Evolutionary conservation across 2,113 vertebrate genomes (phyloP), one percentile per base, ranked within the genome.

Genomic region (Neopipo cinnamomea): DNA sequence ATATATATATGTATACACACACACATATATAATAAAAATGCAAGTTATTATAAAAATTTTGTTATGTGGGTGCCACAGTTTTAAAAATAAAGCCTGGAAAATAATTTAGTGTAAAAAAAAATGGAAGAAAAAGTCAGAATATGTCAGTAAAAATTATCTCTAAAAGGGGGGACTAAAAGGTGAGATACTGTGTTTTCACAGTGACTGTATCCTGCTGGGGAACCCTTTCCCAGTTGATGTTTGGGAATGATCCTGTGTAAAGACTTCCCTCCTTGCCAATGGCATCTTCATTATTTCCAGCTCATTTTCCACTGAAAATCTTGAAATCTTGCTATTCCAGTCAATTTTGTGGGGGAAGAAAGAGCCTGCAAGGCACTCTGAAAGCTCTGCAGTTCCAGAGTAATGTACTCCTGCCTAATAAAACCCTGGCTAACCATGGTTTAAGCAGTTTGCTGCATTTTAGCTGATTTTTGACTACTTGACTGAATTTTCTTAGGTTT

Each of bases 21-120:
- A 49, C 21, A 30, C 9, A 13, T 33, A 24, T 5, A 17, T 17
- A 39, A 23, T 27, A 28, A 52, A 52, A 52, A 52, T 27, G 25
- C 25, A 28, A 52, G 14, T 52, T 52, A 52, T 52, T 52, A 55
- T 31, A 55, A 55, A 37, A 62, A 56, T 33, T 14, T 23, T 15
- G 30, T 72, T 50, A 14, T 16, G 70, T 77, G 88, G 24, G 39
- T 73, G 86, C 77, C 85, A 68, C 49, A 18, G 67, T 30, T 79
- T 79, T 65, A 86, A 86, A 95, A 92, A 92, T 85, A 80, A 91
- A 94, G 12, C 59, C 58, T 91, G 73, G 62, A 30, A 79, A 76
- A 68, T 56, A 67, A 80, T 55, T 44, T 25, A 46, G 25, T 53
- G 22, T 8, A 21, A 58, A 70, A 81, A 62, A 56, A 35, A 16